Percentiles rank a stretch among this genome's conserved stretches.
Conservation (phyloP, 2,888 invertebrate species). For the Ophonus ardosiacus region DNA sequence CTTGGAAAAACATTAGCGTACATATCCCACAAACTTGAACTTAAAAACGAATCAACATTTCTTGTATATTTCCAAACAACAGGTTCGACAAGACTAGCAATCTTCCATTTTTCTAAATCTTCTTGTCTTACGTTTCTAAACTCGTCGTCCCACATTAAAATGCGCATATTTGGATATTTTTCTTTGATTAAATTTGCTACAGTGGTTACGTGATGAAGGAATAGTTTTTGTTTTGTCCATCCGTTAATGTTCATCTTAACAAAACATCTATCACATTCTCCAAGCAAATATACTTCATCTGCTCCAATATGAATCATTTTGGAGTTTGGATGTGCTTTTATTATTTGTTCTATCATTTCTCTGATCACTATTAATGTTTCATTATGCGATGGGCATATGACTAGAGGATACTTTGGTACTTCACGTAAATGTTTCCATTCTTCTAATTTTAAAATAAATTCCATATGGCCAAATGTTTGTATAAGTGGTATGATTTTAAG, state of each 20-base stretch:
- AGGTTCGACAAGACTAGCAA: constrained; percentile 79
- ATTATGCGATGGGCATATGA: constrained; percentile 84
- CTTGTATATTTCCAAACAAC: constrained; percentile 85
- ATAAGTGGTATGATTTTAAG: constrained; percentile 87
- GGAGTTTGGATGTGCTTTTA: constrained; percentile 77
- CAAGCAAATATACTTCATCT: constrained; percentile 88
- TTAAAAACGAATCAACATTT: constrained; percentile 73
- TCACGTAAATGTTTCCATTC: constrained; percentile 84
- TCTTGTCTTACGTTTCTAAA: constrained; percentile 79
- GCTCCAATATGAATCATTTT: constrained; percentile 85
- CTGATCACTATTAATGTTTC: constrained; percentile 79
- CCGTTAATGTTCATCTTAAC: constrained; percentile 71
- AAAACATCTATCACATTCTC: constrained; percentile 80
- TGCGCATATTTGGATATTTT: constrained; percentile 77
- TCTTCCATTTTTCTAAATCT: constrained; percentile 75
- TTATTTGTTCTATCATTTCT: constrained; percentile 85
- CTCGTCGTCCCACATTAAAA: constrained; percentile 92
- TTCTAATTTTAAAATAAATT: constrained; percentile 86
- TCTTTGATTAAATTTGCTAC: constrained; percentile 77
- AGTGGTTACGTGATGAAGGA: constrained; percentile 80
- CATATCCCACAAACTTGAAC: constrained; percentile 77
- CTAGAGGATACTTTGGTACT: constrained; percentile 78
- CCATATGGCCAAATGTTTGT: constrained; percentile 93
- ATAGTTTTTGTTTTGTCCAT: constrained; percentile 79
- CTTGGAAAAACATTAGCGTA: constrained; percentile 81